phyloP scores from a whole-genome alignment of 2,888 invertebrate genomes.

The Alloplasta piceator region DNA sequence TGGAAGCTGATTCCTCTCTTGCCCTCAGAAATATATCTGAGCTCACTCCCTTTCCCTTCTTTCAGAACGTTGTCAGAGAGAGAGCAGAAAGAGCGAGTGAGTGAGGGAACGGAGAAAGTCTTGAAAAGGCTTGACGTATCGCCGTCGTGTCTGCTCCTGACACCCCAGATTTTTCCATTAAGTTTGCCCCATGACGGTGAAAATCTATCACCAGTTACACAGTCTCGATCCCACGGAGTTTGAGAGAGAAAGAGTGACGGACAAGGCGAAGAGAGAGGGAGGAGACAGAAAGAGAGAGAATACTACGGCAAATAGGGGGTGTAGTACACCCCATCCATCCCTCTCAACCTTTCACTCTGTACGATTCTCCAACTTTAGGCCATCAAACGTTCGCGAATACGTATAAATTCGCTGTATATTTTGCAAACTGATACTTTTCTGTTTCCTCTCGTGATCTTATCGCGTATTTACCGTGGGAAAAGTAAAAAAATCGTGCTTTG shows the following conservation, averaged over 20 bases:
- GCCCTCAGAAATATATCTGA: slow-evolving; percentile 31
- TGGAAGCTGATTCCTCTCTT: neutral
- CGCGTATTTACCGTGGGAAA: slow-evolving; percentile 20
- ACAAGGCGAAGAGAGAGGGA: neutral
- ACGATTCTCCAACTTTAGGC: slow-evolving; percentile 45
- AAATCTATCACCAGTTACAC: slow-evolving; percentile 82
- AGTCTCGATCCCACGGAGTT: slow-evolving; percentile 65
- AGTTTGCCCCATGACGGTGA: slow-evolving; percentile 79
- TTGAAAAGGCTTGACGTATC: slow-evolving; percentile 81
- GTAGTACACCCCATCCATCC: slow-evolving; percentile 38
- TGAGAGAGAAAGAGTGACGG: slow-evolving; percentile 26
- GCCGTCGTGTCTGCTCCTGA: slow-evolving; percentile 81
- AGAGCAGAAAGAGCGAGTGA: slow-evolving; percentile 8
- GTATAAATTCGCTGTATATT: slow-evolving; percentile 40
- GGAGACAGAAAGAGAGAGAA: neutral
- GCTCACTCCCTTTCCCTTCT: slow-evolving; percentile 45
- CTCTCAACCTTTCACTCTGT: slow-evolving; percentile 30
- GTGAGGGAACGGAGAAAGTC: slow-evolving; percentile 41
- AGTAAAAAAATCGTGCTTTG: slow-evolving; percentile 11
- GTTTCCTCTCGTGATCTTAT: neutral
- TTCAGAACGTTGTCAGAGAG: neutral
- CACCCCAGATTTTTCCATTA: slow-evolving; percentile 83
- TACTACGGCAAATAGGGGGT: slow-evolving; percentile 4
- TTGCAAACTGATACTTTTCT: neutral
- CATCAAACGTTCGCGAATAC: slow-evolving; percentile 42